phyloP scores from a whole-genome alignment of 2,888 invertebrate genomes.

The Stegana nigrithorax region DNA sequence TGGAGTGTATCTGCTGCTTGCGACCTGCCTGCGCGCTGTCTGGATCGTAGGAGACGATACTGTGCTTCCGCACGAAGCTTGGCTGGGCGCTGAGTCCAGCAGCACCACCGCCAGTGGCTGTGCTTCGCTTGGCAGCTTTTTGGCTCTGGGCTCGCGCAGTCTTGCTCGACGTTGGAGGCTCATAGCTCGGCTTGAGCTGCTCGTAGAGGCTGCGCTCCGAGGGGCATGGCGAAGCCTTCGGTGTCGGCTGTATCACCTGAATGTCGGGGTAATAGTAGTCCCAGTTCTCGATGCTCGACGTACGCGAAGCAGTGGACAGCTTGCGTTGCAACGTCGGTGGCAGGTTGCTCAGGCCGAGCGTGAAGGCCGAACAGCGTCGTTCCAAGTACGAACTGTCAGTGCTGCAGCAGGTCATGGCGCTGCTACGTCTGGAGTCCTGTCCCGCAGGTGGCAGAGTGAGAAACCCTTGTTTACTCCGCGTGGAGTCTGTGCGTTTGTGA shows the following conservation, averaged over 20 bases:
- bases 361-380: constrained; percentile 82
- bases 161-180: constrained; percentile 27
- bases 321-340: constrained; percentile 66
- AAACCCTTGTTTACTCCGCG: constrained; percentile 65
- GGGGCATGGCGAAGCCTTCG: constrained; percentile 84
- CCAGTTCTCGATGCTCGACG: constrained; percentile 69
- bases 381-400: constrained; percentile 87
- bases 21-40: constrained; percentile 64
- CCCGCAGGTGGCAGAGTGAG: constrained; percentile 68
- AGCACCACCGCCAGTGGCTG: not conserved
- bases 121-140: constrained; percentile 18
- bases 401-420: constrained; percentile 87
- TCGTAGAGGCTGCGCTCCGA: constrained; percentile 72
- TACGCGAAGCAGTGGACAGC: constrained; percentile 62
- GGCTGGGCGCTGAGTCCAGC: constrained; percentile 37
- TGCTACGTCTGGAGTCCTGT: constrained; percentile 74
- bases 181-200: constrained; percentile 34
- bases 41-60: constrained; percentile 66
- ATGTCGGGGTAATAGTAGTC: constrained; percentile 75
- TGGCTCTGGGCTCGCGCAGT: constrained; percentile 20
- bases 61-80: constrained; percentile 62
- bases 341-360: constrained; percentile 77
- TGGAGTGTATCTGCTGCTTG: constrained; percentile 65
- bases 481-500: constrained; percentile 63
- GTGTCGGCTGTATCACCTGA: constrained; percentile 82